Percentiles rank a stretch among this genome's conserved stretches.
Conservation (phyloP, 2,888 invertebrate species). For the Nomada goodeniana region DNA sequence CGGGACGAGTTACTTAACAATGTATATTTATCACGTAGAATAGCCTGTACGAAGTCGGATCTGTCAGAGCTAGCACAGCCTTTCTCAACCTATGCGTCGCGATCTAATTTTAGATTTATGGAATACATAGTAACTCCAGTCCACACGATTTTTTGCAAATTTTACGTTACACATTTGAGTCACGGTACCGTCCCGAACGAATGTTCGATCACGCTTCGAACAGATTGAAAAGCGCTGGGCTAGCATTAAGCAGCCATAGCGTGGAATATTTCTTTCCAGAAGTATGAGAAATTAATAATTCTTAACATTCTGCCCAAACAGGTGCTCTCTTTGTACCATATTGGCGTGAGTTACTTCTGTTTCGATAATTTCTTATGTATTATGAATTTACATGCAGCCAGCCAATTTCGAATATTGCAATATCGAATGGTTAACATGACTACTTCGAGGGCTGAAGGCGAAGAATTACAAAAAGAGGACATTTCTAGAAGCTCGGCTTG, state of each 20-base stretch:
- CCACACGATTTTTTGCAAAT: no score
- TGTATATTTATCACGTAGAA: not conserved
- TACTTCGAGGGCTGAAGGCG: not conserved
- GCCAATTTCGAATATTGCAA: slow-evolving; percentile 73
- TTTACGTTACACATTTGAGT: no score
- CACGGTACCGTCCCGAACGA: no score
- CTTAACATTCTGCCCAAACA: slow-evolving; percentile 3
- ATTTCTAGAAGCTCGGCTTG: not conserved
- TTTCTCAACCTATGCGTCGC: no score
- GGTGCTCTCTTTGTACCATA: slow-evolving; percentile 57
- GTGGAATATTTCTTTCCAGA: not conserved
- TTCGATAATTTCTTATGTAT: slow-evolving; percentile 70
- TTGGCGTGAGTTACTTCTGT: slow-evolving; percentile 68
- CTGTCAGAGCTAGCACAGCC: no score
- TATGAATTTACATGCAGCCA: slow-evolving; percentile 65
- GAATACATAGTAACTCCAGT: no score
- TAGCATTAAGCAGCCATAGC: not conserved
- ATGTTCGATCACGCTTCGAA: no score
- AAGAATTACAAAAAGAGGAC: no score
- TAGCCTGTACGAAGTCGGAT: no score
- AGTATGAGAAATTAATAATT: not conserved
- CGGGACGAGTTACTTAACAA: not conserved
- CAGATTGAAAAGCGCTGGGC: not conserved
- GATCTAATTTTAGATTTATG: no score
- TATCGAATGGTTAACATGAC: slow-evolving; percentile 39